Base-by-base conservation (phyloP, 2,113 vertebrate genomes). In the Misgurnus mizolepis region DNA sequence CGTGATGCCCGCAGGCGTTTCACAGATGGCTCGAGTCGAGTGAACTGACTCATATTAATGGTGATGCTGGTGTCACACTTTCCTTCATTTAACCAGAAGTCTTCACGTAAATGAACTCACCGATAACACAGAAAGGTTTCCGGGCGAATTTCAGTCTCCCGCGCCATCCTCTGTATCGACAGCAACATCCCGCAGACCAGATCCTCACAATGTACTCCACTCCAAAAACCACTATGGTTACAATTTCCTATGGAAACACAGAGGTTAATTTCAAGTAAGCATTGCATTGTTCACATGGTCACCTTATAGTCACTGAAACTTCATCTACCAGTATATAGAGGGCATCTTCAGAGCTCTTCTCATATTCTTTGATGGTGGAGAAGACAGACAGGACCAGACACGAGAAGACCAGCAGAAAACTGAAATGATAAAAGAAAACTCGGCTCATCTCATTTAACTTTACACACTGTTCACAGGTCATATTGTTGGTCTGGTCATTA, bases 191-290 rank as follows among this genome's bases (percentile, higher is more conserved):
- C 0, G 97, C 97, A 0, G 98, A 96, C 98, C 97, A 99, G 87
- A 99, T 97, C 82, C 98, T 91, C 79, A 98, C 97, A 0, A 96
- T 98, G 87, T 99, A 99, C 71, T 99, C 98, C 15, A 99, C 97
- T 0, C 98, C 98, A 0, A 99, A 99, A 80, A 99, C 97, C 87
- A 99, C 97, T 0, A 99, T 99, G 88, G 97, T 99, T 83, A 99
- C 96, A 0, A 98, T 98, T 91, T 99, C 98, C 97, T 99, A 92
- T 27, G 75, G 10, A 80, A 11, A 68, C 34, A 83, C 3, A 74
- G 22, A 77, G 27, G 27, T 34, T 34, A 34, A 34, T 34, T 2
- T 47, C 76, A 47, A 12, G 18, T 40, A 6, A 65, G 14, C 43
- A 45, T 40, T 47, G 11, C 49, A 73, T n/a, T 64, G 11, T 10